Evolutionary conservation across 2,113 vertebrate species (phyloP).

Genomic region (Cisticola juncidis): DNA sequence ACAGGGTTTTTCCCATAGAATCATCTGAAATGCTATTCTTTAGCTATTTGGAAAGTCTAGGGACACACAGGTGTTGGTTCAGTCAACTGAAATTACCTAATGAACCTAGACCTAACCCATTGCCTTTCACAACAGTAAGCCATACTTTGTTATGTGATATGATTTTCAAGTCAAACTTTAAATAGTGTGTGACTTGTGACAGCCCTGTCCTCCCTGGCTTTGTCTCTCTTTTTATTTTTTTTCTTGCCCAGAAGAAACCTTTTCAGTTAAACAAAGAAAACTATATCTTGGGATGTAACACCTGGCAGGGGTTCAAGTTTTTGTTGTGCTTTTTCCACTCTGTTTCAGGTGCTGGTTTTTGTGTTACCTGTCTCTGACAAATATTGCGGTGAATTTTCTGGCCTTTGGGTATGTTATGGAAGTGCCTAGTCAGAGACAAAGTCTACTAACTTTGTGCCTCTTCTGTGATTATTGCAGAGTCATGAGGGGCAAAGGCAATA

Average conservation of each 20-base stretch:
- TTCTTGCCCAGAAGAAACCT: background rate
- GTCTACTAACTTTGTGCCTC: background rate
- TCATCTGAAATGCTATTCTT: background rate
- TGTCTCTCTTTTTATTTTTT: background rate
- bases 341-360: background rate
- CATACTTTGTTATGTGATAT: rapidly evolving
- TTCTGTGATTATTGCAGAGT: background rate
- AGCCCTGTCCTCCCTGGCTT: background rate
- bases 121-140: background rate
- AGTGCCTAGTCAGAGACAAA: background rate
- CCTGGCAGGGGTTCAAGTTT: background rate
- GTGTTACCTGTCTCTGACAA: background rate
- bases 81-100: background rate
- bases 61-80: background rate
- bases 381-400: background rate
- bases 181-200: background rate
- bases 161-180: background rate
- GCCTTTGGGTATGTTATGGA: background rate
- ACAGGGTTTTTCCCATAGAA: background rate
- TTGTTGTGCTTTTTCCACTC: background rate
- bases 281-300: background rate
- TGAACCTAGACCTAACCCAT: background rate
- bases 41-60: background rate
- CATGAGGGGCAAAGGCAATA: background rate
- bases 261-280: background rate